Evolutionary conservation across 1,140 invertebrate genomes (phyloP), one percentile per base, ranked within the genome.

Genomic region (Idris sp.): DNA sequence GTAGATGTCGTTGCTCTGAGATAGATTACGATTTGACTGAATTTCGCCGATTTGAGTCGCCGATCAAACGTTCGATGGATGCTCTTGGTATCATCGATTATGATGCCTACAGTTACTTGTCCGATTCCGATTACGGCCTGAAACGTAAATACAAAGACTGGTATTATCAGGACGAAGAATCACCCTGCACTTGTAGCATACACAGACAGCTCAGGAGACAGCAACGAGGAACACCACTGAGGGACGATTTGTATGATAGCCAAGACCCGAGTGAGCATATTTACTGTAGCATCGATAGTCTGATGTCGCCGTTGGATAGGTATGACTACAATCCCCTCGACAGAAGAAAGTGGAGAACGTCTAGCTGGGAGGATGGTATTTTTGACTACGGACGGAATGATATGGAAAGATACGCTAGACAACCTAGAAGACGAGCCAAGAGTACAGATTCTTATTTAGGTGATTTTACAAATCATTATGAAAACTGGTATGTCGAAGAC

Each of bases 231-330:
- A n/a, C n/a, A n/a, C n/a, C 51, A 14, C 48, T 79, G 4, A 76
- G 79, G 13, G 54, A 79, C 6, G 67, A 82, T 4, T 18, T 78
- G 16, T 80, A 79, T 44, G 79, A 78, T 19, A 56, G 74, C 16
- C 61, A 73, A 6, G 77, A 79, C 3, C 28, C 68, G 0, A 81
- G 78, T 31, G 84, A 88, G 11, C 84, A 86, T 38, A 79, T 85
- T 18, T 88, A 87, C 40, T 86, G 82, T 46, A 86, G 81, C 61
- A 86, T 86, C 40, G 86, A 87, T 14, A 85, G 85, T 13, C 43
- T 76, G 44, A 53, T 79, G 38, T 65, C 78, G 4, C 75, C 83
- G 16, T 13, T 4, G 2, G 56, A 76, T n/a, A 61, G 72, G 28
- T 77, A 80, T 4, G 51, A 56, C 4, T 81, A 79, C 26, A 41